Conservation (phyloP, 2,797 vertebrate genomes). For the Trematomus bernacchii region DNA sequence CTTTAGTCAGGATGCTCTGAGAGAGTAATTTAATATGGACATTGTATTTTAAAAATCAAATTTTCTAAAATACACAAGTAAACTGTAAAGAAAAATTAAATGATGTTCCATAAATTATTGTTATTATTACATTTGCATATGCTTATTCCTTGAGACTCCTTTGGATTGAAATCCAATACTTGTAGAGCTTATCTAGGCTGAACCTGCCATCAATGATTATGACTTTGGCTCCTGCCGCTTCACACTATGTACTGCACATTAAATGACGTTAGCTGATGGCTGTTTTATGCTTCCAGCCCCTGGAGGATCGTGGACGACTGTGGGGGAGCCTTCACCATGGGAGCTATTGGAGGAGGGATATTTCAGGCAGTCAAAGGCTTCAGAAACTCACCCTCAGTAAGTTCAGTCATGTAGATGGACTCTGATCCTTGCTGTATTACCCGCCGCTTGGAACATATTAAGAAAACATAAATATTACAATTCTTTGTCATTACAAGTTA, state of each 20-base stretch:
- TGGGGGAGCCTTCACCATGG: conserved; percentile 98
- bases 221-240: background rate
- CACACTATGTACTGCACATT: background rate
- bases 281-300: conserved; percentile 83
- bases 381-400: conserved; percentile 94
- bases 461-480: no score
- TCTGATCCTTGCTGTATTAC: background rate
- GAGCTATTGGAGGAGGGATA: conserved; percentile 95
- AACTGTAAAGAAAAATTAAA: no score
- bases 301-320: conserved; percentile 99
- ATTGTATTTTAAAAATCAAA: no score
- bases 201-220: background rate
- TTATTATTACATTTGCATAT: no score
- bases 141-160: background rate
- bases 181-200: background rate
- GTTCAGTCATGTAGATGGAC: conserved; percentile 58
- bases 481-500: no score
- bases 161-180: background rate
- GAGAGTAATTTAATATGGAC: no score
- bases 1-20: no score
- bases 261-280: background rate
- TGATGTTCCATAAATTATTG: no score
- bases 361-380: conserved; percentile 98
- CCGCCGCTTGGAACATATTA: no score
- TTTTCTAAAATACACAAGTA: no score